These are phyloP conservation scores for Baronia brevicornis DNA, from an alignment of 2,888 invertebrate genomes.

Conservation along the genomic window DNA sequence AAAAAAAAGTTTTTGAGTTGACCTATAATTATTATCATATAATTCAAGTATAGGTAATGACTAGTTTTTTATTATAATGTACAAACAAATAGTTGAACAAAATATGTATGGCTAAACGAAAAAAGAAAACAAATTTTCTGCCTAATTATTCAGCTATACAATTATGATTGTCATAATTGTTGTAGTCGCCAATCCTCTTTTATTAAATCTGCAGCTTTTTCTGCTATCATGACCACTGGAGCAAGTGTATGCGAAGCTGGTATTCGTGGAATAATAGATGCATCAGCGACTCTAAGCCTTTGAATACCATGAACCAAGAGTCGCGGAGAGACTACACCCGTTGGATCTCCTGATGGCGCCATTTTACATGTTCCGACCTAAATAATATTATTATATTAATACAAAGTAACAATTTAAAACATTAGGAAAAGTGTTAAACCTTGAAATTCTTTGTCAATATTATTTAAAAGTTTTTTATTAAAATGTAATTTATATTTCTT, in stretches of 20 bases:
- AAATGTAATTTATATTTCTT: too few relatives aligned
- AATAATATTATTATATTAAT: too few relatives aligned
- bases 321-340: constrained; percentile 79
- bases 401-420: too few relatives aligned
- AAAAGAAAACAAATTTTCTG: too few relatives aligned
- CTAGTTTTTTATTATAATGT: constrained; percentile 1
- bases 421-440: too few relatives aligned
- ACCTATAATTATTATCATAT: too few relatives aligned
- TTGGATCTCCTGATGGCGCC: constrained; percentile 77
- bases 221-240: constrained; percentile 72
- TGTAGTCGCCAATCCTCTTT: constrained; percentile 63
- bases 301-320: constrained; percentile 56
- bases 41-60: too few relatives aligned
- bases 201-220: constrained; percentile 70
- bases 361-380: constrained; percentile 83
- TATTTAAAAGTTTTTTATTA: too few relatives aligned
- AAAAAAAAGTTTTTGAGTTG: too few relatives aligned
- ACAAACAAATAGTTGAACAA: constrained; percentile 1
- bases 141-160: constrained; percentile 2
- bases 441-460: too few relatives aligned
- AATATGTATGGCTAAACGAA: too few relatives aligned
- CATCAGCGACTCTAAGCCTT: constrained; percentile 67
- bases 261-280: constrained; percentile 71
- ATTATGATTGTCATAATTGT: not conserved
- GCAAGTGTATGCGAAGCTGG: constrained; percentile 73